A percentile compares a stretch with the other conserved stretches of the same genome.
These are phyloP conservation scores for Escarpia spicata DNA, from an alignment of 2,888 invertebrate species.

Conservation along the genomic window DNA sequence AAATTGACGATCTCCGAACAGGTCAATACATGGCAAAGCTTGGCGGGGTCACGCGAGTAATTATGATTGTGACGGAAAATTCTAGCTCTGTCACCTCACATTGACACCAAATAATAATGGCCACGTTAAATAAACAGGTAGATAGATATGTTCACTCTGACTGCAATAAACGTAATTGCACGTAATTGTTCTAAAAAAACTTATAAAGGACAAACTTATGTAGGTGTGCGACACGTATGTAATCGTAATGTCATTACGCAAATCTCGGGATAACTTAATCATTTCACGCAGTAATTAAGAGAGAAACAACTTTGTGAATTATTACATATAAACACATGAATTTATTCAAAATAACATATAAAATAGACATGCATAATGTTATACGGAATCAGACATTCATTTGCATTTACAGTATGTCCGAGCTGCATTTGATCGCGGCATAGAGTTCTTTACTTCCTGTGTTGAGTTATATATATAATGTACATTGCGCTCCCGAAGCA, in stretches of 20 bases:
- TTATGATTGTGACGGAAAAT: no score
- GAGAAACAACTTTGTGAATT: neutral
- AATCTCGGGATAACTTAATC: neutral
- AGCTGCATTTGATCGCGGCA: neutral
- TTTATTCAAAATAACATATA: neutral
- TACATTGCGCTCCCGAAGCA: neutral
- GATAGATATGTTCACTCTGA: neutral
- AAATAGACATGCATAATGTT: neutral
- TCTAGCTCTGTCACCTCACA: no score
- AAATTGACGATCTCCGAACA: no score
- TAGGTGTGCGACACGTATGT: neutral
- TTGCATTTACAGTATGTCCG: neutral
- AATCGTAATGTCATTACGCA: no score
- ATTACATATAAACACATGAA: neutral
- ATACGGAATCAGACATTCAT: neutral
- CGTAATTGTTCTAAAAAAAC: neutral
- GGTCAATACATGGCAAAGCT: no score
- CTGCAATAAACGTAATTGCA: neutral
- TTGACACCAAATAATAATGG: neutral
- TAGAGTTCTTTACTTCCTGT: neutral
- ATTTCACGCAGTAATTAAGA: neutral
- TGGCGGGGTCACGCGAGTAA: no score
- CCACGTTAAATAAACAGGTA: neutral
- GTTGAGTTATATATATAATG: neutral
- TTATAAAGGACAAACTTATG: neutral